These are phyloP conservation scores for Tineola bisselliella DNA, from an alignment of 2,888 invertebrate species.

Conservation along the genomic window DNA sequence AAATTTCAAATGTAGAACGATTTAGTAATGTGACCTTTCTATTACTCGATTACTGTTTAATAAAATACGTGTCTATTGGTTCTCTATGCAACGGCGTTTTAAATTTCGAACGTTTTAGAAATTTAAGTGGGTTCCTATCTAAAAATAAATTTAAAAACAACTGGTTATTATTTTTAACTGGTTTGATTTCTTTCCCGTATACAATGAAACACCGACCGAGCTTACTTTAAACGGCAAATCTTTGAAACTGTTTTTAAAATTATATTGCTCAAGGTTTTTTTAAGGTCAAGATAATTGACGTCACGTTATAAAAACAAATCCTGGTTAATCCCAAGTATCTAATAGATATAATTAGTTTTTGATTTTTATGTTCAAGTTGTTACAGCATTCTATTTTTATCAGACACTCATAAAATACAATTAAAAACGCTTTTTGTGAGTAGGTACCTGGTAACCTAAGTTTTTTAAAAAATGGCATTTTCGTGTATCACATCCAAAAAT, in stretches of 20 bases:
- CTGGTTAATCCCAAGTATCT: not conserved
- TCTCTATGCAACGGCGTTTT: not conserved
- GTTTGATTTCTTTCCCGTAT: not conserved
- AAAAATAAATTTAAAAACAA: not conserved
- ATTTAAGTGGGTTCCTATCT: not conserved
- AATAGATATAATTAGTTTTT: not conserved
- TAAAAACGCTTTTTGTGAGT: no score
- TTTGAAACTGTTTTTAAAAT: not conserved
- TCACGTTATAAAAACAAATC: not conserved
- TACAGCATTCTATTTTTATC: not conserved
- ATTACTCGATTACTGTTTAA: no score
- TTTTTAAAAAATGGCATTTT: no score
- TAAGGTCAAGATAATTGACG: not conserved
- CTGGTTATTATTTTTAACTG: constrained; percentile 2
- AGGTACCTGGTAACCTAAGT: no score
- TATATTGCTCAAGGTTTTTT: not conserved
- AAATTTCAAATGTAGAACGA: not conserved
- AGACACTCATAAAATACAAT: not conserved
- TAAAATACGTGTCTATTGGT: not conserved
- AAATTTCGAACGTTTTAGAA: not conserved
- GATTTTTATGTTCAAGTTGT: not conserved
- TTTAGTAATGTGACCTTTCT: no score
- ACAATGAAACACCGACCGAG: not conserved
- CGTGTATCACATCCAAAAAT: no score
- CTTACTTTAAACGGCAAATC: not conserved